phyloP scores from a whole-genome alignment of 2,888 invertebrate species.

The Pachydiplax longipennis region DNA sequence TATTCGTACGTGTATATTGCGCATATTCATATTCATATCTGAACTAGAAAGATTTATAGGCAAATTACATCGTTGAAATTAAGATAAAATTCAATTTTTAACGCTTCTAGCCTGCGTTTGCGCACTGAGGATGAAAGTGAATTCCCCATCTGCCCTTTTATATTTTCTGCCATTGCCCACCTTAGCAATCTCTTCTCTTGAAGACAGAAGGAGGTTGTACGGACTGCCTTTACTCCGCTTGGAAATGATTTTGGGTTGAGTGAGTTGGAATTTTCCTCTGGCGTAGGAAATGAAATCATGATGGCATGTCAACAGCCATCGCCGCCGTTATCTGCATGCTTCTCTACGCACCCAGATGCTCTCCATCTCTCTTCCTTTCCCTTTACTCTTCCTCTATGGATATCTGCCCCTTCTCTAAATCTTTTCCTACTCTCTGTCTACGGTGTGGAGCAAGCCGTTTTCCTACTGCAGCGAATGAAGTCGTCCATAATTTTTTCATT shows the following conservation, averaged over 20 bases:
- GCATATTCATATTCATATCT: background rate
- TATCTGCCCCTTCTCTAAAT: background rate
- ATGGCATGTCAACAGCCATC: constrained; percentile 27
- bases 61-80: background rate
- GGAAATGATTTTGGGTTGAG: constrained; percentile 24
- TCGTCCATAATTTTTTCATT: background rate
- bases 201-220: constrained; percentile 1
- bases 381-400: background rate
- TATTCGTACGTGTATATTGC: background rate
- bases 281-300: constrained; percentile 10
- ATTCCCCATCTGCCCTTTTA: background rate
- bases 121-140: background rate
- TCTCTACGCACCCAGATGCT: background rate
- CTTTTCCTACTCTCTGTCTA: background rate
- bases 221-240: background rate
- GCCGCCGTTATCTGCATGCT: background rate
- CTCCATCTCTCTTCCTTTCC: background rate
- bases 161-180: background rate
- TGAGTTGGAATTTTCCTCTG: constrained; percentile 4
- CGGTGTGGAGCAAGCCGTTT: background rate
- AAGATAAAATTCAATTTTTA: background rate
- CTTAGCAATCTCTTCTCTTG: background rate
- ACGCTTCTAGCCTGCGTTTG: background rate
- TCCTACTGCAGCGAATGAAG: background rate
- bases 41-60: background rate